phyloP scores from a whole-genome alignment of 2,113 vertebrate genomes.

The Platichthys stellatus region DNA sequence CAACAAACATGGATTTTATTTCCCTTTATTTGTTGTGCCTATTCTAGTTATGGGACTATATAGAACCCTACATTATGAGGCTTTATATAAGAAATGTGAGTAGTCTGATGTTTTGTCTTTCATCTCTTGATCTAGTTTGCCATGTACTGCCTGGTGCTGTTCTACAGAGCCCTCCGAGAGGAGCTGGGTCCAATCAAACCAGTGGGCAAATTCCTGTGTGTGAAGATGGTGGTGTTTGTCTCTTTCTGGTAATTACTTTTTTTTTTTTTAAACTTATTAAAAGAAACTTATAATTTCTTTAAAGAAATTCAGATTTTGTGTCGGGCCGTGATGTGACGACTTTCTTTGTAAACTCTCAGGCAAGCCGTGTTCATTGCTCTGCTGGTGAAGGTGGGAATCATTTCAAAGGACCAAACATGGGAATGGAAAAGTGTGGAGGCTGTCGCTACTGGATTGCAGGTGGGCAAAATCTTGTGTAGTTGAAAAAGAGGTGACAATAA shows the following conservation, averaged over 20 bases:
- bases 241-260: slow-evolving; percentile 92
- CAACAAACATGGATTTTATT: too few species aligned
- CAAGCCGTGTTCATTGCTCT: slow-evolving; percentile 95
- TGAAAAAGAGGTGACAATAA: background rate
- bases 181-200: slow-evolving; percentile 95
- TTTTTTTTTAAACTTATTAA: background rate
- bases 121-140: slow-evolving; percentile 87
- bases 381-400: slow-evolving; percentile 94
- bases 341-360: slow-evolving; percentile 76
- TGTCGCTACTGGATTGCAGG: slow-evolving; percentile 96
- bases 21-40: too few species aligned
- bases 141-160: slow-evolving; percentile 98
- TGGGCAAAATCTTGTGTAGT: slow-evolving; percentile 48
- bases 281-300: too few species aligned
- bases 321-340: background rate
- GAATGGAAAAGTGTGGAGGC: slow-evolving; percentile 96
- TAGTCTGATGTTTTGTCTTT: background rate
- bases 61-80: background rate
- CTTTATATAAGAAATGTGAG: background rate
- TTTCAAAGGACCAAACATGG: slow-evolving; percentile 92
- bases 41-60: background rate
- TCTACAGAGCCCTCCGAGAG: slow-evolving; percentile 93
- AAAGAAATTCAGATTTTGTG: background rate
- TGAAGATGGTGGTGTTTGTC: slow-evolving; percentile 98
- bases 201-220: slow-evolving; percentile 97